Conservation (phyloP, 2,113 vertebrate genomes). For the Catagonus wagneri region DNA sequence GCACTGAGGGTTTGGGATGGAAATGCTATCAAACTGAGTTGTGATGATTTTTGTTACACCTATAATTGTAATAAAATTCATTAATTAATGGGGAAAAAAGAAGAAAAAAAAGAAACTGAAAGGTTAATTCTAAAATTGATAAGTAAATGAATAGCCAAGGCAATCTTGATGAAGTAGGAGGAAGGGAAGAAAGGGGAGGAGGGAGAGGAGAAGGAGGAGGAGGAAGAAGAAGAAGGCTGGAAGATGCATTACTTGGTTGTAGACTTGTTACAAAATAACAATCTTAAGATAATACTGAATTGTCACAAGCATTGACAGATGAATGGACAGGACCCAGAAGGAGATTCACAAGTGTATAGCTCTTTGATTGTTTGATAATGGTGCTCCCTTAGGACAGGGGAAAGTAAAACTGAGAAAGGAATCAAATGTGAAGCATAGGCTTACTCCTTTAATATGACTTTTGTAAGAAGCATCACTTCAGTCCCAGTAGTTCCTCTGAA, state of each 20-base stretch:
- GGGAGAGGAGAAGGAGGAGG: rapidly evolving
- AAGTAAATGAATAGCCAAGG: not conserved
- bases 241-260: not conserved
- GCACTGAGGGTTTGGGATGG: no score
- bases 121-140: conserved; percentile 6
- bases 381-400: not conserved
- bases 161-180: not conserved
- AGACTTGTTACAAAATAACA: not conserved
- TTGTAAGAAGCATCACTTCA: not conserved
- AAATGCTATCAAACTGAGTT: no score
- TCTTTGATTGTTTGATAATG: not conserved
- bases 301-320: not conserved
- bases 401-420: not conserved
- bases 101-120: not conserved
- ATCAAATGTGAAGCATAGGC: not conserved
- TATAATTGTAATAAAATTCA: no score
- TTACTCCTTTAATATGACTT: not conserved
- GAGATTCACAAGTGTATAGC: not conserved
- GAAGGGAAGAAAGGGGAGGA: rapidly evolving
- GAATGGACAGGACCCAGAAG: not conserved
- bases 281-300: not conserved
- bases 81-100: no score
- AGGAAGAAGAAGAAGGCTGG: not conserved
- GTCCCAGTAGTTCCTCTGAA: not conserved
- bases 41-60: no score